These are phyloP conservation scores for Allolobophora icterica DNA, from an alignment of 2,888 invertebrate species.

Conservation along the genomic window DNA sequence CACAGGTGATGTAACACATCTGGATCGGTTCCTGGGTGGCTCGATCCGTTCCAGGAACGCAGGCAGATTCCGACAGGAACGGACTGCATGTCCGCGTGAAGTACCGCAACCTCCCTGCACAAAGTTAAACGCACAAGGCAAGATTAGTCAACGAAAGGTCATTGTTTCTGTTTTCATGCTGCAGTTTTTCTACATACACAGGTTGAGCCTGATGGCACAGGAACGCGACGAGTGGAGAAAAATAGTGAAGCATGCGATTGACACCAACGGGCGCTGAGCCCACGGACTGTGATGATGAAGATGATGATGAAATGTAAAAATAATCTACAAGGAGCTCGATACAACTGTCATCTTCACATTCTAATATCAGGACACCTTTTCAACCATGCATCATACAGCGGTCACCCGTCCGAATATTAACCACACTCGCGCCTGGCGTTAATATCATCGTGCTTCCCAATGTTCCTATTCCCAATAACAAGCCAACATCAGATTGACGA, in stretches of 20 bases:
- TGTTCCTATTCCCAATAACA: background rate
- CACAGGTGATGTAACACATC: constrained; percentile 33
- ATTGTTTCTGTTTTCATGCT: background rate
- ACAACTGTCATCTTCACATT: background rate
- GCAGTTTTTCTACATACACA: too few relatives aligned
- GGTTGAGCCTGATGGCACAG: too few relatives aligned
- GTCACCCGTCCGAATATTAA: background rate
- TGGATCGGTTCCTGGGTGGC: constrained; percentile 24
- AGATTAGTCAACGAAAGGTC: background rate
- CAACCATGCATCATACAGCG: background rate
- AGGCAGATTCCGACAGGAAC: constrained; percentile 29
- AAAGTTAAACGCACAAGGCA: background rate
- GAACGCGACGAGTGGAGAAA: too few relatives aligned
- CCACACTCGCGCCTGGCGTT: background rate
- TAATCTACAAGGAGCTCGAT: background rate
- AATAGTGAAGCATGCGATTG: too few relatives aligned
- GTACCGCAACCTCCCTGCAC: constrained; percentile 22
- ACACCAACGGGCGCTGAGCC: too few relatives aligned
- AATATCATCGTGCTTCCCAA: background rate
- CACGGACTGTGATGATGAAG: too few relatives aligned
- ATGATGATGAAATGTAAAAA: too few relatives aligned
- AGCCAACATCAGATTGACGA: background rate
- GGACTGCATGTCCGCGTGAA: constrained; percentile 31
- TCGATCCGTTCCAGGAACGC: constrained; percentile 30
- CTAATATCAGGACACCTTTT: background rate